Evolutionary conservation across 2,113 vertebrate species (phyloP).

Genomic region (Ia io): DNA sequence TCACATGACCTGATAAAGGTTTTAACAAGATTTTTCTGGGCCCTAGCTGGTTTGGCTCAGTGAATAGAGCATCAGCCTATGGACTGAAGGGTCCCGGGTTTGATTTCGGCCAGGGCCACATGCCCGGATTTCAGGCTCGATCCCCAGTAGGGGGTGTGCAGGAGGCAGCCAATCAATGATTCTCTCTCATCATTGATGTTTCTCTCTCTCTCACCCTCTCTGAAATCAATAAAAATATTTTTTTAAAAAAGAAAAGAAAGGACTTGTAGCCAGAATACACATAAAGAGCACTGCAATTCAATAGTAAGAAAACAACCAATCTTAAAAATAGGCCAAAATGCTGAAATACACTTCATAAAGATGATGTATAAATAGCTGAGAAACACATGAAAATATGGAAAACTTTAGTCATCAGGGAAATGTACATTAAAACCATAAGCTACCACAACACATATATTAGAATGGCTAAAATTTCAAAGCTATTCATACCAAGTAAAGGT

Average conservation of each 20-base stretch:
- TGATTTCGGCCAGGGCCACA: too few species aligned
- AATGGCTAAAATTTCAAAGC: not conserved
- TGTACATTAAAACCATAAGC: not conserved
- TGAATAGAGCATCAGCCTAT: too few species aligned
- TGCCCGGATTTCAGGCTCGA: fast-evolving
- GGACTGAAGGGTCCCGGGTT: too few species aligned
- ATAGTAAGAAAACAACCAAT: not conserved
- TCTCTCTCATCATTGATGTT: too few species aligned
- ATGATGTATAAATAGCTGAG: not conserved
- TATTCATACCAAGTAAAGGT: not conserved
- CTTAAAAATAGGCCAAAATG: not conserved
- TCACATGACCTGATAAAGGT: not conserved
- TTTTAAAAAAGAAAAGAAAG: not conserved
- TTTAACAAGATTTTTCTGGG: not conserved
- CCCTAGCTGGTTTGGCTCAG: too few species aligned
- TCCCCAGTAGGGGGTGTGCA: too few species aligned
- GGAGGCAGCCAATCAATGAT: too few species aligned
- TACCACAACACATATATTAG: not conserved
- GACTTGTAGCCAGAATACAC: not conserved
- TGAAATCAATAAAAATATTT: too few species aligned
- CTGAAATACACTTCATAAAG: not conserved
- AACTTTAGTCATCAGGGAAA: not conserved
- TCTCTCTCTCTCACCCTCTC: too few species aligned
- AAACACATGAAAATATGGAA: not conserved
- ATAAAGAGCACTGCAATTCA: not conserved